These are phyloP conservation scores for Hoplostethus atlanticus DNA, from an alignment of 2,797 vertebrate species.

Conservation along the genomic window DNA sequence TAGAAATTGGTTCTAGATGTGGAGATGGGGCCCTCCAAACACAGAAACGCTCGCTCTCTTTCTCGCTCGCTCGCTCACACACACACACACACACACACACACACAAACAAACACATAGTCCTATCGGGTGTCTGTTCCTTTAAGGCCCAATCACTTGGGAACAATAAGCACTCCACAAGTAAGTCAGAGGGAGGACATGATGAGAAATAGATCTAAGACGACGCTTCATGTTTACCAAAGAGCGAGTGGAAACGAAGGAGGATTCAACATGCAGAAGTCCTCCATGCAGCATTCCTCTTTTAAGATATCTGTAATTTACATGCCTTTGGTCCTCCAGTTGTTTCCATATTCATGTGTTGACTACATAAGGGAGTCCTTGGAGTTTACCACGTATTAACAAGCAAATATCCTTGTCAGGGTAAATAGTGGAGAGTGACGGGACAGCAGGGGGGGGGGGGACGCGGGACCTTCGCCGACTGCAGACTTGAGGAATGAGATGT, in stretches of 20 bases:
- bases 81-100: slow-evolving; percentile 26
- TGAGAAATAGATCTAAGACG: slow-evolving; percentile 60
- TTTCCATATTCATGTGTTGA: slow-evolving; percentile 45
- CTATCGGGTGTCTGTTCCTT: slow-evolving; percentile 41
- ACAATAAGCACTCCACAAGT: slow-evolving; percentile 61
- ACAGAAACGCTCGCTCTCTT: not conserved
- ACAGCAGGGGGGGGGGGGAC: not conserved
- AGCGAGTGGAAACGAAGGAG: slow-evolving; percentile 24
- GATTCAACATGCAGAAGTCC: slow-evolving; percentile 22
- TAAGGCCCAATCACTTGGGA: slow-evolving; percentile 66
- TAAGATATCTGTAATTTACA: slow-evolving; percentile 38
- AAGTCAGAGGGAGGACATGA: slow-evolving; percentile 51
- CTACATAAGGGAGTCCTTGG: slow-evolving; percentile 18
- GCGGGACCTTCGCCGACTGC: not conserved
- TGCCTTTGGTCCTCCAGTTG: slow-evolving; percentile 32
- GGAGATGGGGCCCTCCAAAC: slow-evolving; percentile 58
- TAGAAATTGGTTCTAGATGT: slow-evolving; percentile 79
- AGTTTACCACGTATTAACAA: slow-evolving; percentile 9
- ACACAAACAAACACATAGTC: slow-evolving; percentile 46
- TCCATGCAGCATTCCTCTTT: slow-evolving; percentile 23
- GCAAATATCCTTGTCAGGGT: slow-evolving; percentile 12
- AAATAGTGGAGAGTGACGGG: not conserved
- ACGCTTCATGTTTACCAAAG: slow-evolving; percentile 65
- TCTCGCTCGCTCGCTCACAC: slow-evolving; percentile 17
- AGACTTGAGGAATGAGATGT: not conserved